Conservation (phyloP, 1,140 invertebrate species). For the Thalassaphorura encarpata region DNA sequence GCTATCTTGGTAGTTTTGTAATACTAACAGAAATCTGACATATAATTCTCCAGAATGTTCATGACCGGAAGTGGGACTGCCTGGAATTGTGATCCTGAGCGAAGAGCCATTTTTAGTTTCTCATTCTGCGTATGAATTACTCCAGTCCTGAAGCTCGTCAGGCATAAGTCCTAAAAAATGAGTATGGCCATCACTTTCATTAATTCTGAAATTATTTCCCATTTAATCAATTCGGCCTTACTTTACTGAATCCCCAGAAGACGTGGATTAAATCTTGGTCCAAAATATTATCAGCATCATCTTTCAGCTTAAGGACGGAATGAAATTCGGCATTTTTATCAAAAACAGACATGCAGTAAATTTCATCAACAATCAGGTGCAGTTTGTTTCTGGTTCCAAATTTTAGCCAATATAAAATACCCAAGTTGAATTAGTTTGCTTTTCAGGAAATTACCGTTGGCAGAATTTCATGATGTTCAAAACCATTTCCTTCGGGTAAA, state of each 20-base stretch:
- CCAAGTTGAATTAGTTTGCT: background rate
- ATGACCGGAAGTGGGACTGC: slow-evolving; percentile 16
- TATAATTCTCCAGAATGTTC: slow-evolving; percentile 12
- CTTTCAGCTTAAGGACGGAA: slow-evolving; percentile 12
- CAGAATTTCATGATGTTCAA: slow-evolving; percentile 19
- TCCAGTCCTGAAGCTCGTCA: slow-evolving; percentile 20
- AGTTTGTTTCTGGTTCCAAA: slow-evolving; percentile 9
- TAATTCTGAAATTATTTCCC: background rate
- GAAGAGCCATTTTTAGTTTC: slow-evolving; percentile 7
- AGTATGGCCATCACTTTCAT: background rate
- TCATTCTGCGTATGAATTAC: slow-evolving; percentile 24
- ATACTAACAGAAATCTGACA: slow-evolving; percentile 11
- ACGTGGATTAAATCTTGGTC: slow-evolving; percentile 11
- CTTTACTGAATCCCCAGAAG: slow-evolving; percentile 25
- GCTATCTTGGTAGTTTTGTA: background rate
- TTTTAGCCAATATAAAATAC: background rate
- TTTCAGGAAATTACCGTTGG: slow-evolving; percentile 9
- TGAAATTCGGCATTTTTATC: slow-evolving; percentile 8
- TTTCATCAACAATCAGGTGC: slow-evolving; percentile 23
- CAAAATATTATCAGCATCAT: background rate
- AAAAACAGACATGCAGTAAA: slow-evolving; percentile 23
- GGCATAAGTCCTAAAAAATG: slow-evolving; percentile 14
- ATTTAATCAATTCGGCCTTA: background rate
- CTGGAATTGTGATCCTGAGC: slow-evolving; percentile 10
- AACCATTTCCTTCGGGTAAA: background rate